These are phyloP conservation scores for Spongilla lacustris DNA, from an alignment of 37 sponge, comb jelly and placozoan genomes.

Conservation along the genomic window DNA sequence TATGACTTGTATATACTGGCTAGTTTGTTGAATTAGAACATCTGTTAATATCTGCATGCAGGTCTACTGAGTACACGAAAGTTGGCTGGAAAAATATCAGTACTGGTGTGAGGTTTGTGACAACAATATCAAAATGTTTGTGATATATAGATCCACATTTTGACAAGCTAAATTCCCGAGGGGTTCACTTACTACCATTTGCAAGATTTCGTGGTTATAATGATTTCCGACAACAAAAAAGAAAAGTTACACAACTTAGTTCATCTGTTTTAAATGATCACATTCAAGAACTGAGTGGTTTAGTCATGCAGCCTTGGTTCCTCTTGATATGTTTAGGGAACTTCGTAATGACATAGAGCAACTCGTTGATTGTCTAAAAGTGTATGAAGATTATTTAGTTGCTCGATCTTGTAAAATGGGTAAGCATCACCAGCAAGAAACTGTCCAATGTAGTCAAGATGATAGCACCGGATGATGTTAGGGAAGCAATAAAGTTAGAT, in stretches of 20 bases:
- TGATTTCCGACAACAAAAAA: not conserved
- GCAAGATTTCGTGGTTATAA: not conserved
- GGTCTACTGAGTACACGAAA: not conserved
- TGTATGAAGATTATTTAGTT: not conserved
- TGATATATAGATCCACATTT: not conserved
- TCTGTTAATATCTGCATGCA: not conserved
- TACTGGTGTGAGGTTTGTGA: not conserved
- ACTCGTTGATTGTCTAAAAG: not conserved
- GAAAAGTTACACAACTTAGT: not conserved
- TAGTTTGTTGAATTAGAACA: not conserved
- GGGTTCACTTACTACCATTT: not conserved
- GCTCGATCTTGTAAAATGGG: not conserved
- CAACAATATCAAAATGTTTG: not conserved
- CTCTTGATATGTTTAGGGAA: not conserved
- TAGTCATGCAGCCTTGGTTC: not conserved
- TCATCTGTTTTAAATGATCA: not conserved
- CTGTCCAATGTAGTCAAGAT: not conserved
- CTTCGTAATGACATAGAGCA: conserved; percentile 1
- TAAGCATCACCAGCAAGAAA: not conserved
- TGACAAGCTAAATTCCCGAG: not conserved
- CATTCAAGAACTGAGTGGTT: conserved; percentile 1
- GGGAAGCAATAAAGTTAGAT: not conserved
- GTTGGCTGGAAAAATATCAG: not conserved
- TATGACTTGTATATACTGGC: not conserved
- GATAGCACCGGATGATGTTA: not conserved